Conservation (phyloP, 2,888 invertebrate genomes). For the Archaeoteleia sp. region DNA sequence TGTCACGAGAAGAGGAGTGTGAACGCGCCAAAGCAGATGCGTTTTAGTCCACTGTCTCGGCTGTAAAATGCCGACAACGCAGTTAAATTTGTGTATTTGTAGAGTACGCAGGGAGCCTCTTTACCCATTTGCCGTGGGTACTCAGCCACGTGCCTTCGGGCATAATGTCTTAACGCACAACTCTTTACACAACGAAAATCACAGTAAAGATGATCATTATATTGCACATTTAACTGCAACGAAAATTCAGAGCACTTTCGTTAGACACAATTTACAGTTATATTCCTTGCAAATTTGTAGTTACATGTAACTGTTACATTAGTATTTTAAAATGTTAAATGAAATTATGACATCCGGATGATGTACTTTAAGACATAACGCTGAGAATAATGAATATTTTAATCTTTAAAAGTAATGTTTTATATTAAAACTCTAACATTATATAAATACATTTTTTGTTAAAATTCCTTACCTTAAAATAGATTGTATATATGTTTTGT, state of each 20-base stretch:
- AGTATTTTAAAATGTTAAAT: too few relatives aligned
- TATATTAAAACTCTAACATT: too few relatives aligned
- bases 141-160: slow-evolving; percentile 49
- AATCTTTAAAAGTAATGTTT: too few relatives aligned
- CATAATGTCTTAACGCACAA: slow-evolving; percentile 35
- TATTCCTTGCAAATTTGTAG: slow-evolving; percentile 21
- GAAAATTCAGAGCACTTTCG: neutral
- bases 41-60: slow-evolving; percentile 55
- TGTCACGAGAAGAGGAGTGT: slow-evolving; percentile 22
- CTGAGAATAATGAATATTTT: too few relatives aligned
- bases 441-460: too few relatives aligned
- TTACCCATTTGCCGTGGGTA: slow-evolving; percentile 40
- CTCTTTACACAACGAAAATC: neutral
- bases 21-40: slow-evolving; percentile 41
- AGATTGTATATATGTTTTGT: too few relatives aligned
- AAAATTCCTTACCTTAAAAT: too few relatives aligned
- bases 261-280: slow-evolving; percentile 3
- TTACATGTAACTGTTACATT: slow-evolving; percentile 18
- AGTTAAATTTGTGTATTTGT: slow-evolving; percentile 72
- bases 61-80: slow-evolving; percentile 63
- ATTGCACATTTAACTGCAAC: slow-evolving; percentile 18
- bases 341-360: too few relatives aligned
- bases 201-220: slow-evolving; percentile 33
- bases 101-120: slow-evolving; percentile 51
- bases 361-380: too few relatives aligned